Percentiles rank a stretch among this genome's conserved stretches.
Evolutionary conservation across 2,797 vertebrate species (phyloP).

Genomic region (Gobio occitaniae): DNA sequence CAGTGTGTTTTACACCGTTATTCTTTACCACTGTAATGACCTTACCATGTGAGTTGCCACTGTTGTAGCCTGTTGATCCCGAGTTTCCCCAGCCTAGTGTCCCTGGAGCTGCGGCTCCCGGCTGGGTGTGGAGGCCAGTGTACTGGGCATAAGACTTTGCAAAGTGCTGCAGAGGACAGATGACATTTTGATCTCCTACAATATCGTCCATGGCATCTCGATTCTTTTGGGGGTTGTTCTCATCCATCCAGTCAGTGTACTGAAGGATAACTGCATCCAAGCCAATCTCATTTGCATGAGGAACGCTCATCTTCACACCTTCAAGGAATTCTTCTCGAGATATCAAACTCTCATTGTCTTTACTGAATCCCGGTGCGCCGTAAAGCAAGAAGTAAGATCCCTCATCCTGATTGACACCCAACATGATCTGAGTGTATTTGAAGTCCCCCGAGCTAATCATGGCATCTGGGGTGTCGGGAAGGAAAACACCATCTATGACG

Average conservation of each 20-base stretch:
- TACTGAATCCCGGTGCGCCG: constrained; percentile 92
- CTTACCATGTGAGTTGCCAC: constrained; percentile 73
- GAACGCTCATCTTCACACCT: constrained; percentile 87
- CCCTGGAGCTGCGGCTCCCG: constrained; percentile 51
- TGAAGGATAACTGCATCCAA: constrained; percentile 91
- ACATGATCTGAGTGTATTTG: constrained; percentile 85
- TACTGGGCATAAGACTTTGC: constrained; percentile 82
- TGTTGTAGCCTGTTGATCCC: constrained; percentile 66
- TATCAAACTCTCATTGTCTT: constrained; percentile 94
- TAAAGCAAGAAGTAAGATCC: constrained; percentile 92
- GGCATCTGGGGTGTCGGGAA: constrained; percentile 86
- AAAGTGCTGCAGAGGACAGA: constrained; percentile 88
- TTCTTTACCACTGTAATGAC: constrained; percentile 2
- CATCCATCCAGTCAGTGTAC: constrained; percentile 93
- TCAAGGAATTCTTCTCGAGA: constrained; percentile 89
- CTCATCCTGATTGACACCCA: constrained; percentile 92
- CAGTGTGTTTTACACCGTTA: not conserved
- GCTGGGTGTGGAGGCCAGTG: constrained; percentile 70
- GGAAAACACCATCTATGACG: constrained; percentile 87
- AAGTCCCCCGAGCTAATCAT: constrained; percentile 85
- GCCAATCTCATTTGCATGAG: constrained; percentile 90
- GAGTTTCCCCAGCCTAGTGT: constrained; percentile 59
- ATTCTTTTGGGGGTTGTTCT: constrained; percentile 87
- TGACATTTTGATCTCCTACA: constrained; percentile 93
- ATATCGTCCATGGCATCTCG: constrained; percentile 90